Evolutionary conservation across 92 coral and sea anemone species (phyloP).

Genomic region (Plumapathes pennacea): DNA sequence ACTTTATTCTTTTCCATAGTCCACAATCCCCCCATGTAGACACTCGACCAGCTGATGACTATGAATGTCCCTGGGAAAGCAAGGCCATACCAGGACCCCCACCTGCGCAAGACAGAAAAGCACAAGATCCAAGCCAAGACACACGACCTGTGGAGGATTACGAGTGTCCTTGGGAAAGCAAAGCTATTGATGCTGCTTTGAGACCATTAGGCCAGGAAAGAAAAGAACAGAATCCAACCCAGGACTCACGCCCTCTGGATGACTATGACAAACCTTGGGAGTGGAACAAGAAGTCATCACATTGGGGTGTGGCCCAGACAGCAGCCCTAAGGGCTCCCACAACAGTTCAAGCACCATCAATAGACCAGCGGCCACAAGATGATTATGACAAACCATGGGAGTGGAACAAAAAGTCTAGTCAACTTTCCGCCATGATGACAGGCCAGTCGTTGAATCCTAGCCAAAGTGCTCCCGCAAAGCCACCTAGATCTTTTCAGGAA

Average conservation of each 20-base stretch:
- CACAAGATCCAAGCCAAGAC: constrained; percentile 59
- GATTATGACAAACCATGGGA: constrained; percentile 99
- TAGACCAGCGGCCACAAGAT: constrained; percentile 53
- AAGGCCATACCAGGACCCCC: constrained; percentile 55
- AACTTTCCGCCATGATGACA: constrained; percentile 46
- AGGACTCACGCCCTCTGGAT: constrained; percentile 63
- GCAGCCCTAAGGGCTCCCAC: constrained; percentile 19
- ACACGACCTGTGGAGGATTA: constrained; percentile 82
- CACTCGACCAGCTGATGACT: constrained; percentile 77
- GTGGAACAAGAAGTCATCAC: constrained; percentile 46
- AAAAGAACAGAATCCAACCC: constrained; percentile 45
- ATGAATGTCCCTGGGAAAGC: constrained; percentile 93
- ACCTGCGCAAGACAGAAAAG: too few species aligned
- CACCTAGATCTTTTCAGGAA: constrained; percentile 49
- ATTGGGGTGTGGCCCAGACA: constrained; percentile 13
- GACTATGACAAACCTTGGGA: constrained; percentile 99
- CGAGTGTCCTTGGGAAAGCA: constrained; percentile 93
- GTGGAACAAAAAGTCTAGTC: constrained; percentile 57
- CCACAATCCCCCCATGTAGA: constrained; percentile 64
- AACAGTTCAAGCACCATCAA: constrained; percentile 61
- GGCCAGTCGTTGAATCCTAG: constrained; percentile 5
- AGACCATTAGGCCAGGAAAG: constrained; percentile 27
- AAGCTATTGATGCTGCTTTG: constrained; percentile 37
- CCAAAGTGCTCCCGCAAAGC: constrained; percentile 60
- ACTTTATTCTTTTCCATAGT: too few species aligned